phyloP scores from a whole-genome alignment of 1,140 invertebrate genomes.

The Drosophila pseudoananassae region DNA sequence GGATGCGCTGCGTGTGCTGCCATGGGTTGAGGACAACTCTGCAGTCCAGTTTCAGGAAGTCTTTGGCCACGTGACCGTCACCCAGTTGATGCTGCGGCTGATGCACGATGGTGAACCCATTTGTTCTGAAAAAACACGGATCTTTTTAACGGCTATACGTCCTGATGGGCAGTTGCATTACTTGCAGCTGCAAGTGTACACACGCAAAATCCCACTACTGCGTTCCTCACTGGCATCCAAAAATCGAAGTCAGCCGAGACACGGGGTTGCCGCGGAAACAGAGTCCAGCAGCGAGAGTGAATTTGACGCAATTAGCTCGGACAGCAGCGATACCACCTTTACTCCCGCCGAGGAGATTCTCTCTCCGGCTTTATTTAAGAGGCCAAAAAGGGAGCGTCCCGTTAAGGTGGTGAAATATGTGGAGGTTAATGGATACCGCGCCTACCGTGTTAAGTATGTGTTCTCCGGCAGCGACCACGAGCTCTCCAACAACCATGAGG shows the following conservation, averaged over 20 bases:
- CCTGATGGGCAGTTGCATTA: slow-evolving; percentile 52
- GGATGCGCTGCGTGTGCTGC: slow-evolving; percentile 34
- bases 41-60: slow-evolving; percentile 3
- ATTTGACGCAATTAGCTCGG: not conserved
- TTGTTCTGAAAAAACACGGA: slow-evolving; percentile 11
- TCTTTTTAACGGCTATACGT: slow-evolving; percentile 46
- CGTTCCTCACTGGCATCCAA: slow-evolving; percentile 10
- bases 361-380: not conserved
- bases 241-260: not conserved
- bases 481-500: slow-evolving; percentile 15
- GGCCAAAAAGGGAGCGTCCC: not conserved
- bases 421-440: slow-evolving; percentile 27
- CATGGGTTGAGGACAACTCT: not conserved
- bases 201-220: slow-evolving; percentile 21
- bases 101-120: slow-evolving; percentile 32
- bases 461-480: slow-evolving; percentile 32
- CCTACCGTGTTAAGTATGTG: slow-evolving; percentile 32
- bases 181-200: slow-evolving; percentile 32
- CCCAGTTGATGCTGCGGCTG: slow-evolving; percentile 53
- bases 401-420: slow-evolving; percentile 16
- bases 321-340: slow-evolving; percentile 2
- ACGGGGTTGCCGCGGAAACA: not conserved
- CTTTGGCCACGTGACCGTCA: slow-evolving; percentile 34
- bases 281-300: slow-evolving; percentile 14
- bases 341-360: not conserved